Evolutionary conservation across 2,888 invertebrate species (phyloP), one percentile per base, ranked within the genome.

Genomic region (Caenorhabditis angaria): DNA sequence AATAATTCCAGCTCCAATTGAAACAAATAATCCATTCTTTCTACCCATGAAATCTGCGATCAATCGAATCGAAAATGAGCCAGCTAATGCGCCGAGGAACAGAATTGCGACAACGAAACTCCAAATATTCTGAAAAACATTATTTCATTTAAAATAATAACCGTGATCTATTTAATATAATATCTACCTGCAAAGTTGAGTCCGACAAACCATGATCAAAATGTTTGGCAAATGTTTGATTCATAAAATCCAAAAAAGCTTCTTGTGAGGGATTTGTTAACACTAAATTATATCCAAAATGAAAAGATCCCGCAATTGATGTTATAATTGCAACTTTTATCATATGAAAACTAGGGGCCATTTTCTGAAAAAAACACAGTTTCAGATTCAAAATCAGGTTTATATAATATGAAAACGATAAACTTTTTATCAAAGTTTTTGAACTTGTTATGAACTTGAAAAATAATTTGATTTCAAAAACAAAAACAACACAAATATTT

Each of bases 251-350:
- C 20, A 82, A 47, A 63, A 83, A 83, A 1, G 82, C 78, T 47
- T 64, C 73, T 58, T 84, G 80, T 0, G 83, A 74, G 0, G 84
- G 82, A 68, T 84, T 82, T 20, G 84, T 84, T 14, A 83, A 48
- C 10, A 81, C 81, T 14, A 84, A 50, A 55, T 84, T 83, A 62
- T 70, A 83, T 28, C 84, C 84, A 50, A 82, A 82, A 56, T 84
- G 82, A 65, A 84, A 83, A 2, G 80, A 74, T 5, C 84, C 82
- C 4, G 80, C 82, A 8, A 82, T 69, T 4, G 80, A 80, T 5
- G 70, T 69, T 41, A 76, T 58, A n/a, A 77, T 59, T 3, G 80
- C 80, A 3, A 76, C 74, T 24, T 48, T 35, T 32, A 79, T 61
- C 75, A 79, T 76, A 18, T 71, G 73, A 62, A 71, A 61, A 67